Evolutionary conservation across 2,888 invertebrate species (phyloP), one percentile per base, ranked within the genome.

Genomic region (Chromoteleia sp.): DNA sequence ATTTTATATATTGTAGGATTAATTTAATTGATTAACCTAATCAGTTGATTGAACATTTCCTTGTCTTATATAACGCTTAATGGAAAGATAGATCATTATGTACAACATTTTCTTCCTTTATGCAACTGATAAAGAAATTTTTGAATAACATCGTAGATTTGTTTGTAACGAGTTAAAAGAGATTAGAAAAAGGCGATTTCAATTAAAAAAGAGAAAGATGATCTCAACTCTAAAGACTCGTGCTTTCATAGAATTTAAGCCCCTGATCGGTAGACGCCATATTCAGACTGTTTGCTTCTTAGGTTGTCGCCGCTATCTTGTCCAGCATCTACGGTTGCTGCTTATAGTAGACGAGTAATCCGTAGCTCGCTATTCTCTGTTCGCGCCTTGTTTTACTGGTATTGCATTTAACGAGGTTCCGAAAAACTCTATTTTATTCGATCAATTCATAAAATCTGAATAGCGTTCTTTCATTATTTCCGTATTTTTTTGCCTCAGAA

Each of bases 321-420:
- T 19, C 61, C 58, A 63, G 67, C 85, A 89, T 88, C 89, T 88
- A 59, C 67, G 54, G 36, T 25, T 45, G 67, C 61, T 45, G 67
- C 61, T 63, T 70, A 43, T 70, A 75, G 73, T 81, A 65, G 41
- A 14, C 17, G 59, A 21, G 68, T 76, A 77, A 81, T 78, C 83
- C 74, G 48, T 25, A 21, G 75, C 74, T 68, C 81, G 77, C 84
- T 80, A 83, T 86, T 84, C 85, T 75, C 81, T 88, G 87, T 89
- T 90, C 89, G 84, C 84, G 84, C 84, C 88, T 89, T 89, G 88
- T 88, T 89, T 91, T 90, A 89, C 87, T 88, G 87, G 87, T 90
- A 89, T 89, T 87, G 86, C 89, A 88, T 89, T 89, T 88, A 90
- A 17, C 43, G 89, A 89, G 86, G 86, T 87, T 88, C 85, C 81